Base-by-base conservation (phyloP, 2,888 invertebrate species). In the Mimas tiliae region DNA sequence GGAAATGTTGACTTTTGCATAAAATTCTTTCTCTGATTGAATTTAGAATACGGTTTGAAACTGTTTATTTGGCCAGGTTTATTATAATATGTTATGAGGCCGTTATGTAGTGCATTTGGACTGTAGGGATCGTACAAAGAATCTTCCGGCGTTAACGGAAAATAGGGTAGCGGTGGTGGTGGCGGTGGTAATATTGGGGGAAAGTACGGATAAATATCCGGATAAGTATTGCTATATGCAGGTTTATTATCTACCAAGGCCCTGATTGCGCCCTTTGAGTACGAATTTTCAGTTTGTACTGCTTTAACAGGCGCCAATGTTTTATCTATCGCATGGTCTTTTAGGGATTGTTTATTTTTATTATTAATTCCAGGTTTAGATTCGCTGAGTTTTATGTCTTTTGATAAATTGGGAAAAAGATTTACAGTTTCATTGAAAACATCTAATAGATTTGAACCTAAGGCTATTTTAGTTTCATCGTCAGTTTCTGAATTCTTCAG, bases 381-480 rank as follows among this genome's bases (percentile, higher is more conserved):
- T 12, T 58, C 48, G 9, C n/a, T 27, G 8, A 34, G 6, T 21
- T 58, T 48, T 16, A 55, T 34, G 19, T 65, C 58, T 38, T 48
- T 48, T 0, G 79, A 73, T 65, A 88, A 76, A 70, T 85, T 76
- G 1, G 84, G 79, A 50, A 91, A 91, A 0, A 92, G 68, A 64
- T 67, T 79, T 14, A 75, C 74, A 1, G 88, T 90, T 79, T 92
- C 92, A 48, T 86, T 83, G 48, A 92, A 88, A 0, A 91, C 65
- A 65, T 90, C 78, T n/a, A 78, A 78, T 11, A 63, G 69, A 45
- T 67, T 65, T 6, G 65, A 68, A 38, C 66, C 73, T 3, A 71
- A 6, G 11, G 65, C 47, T 16, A 73, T 53, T 74, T 77, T 80
- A 8, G 66, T 77, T 7, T 77, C 72, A 12, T 67, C 70, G 19